Evolutionary conservation across 2,888 invertebrate species (phyloP).

Genomic region (Zeuzera pyrina): DNA sequence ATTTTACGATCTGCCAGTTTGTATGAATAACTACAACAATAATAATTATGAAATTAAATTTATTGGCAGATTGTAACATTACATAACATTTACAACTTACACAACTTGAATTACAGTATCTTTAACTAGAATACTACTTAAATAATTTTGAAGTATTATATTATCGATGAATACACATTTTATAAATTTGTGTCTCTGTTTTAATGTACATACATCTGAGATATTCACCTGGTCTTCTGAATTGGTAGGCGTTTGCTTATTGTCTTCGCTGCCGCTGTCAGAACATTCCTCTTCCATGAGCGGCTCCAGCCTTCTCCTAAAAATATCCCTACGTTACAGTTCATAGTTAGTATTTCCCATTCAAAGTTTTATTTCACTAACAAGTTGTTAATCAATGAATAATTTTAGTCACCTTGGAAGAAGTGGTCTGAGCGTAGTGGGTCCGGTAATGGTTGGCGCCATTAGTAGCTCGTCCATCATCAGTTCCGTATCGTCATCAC

Average conservation of each 20-base stretch:
- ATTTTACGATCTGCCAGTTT: background rate
- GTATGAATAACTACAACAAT: no score
- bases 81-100: no score
- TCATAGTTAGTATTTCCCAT: constrained; percentile 28
- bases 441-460: constrained; percentile 84
- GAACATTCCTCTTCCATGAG: constrained; percentile 87
- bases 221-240: constrained; percentile 71
- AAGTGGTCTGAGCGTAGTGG: constrained; percentile 78
- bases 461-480: constrained; percentile 87
- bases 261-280: constrained; percentile 71
- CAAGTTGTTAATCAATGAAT: no score
- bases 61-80: no score
- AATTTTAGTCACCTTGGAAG: constrained; percentile 76
- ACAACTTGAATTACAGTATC: no score
- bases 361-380: no score
- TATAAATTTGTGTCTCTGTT: no score
- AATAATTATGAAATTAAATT: no score
- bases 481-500: constrained; percentile 83
- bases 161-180: no score
- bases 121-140: no score
- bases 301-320: constrained; percentile 84
- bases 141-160: no score
- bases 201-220: no score
- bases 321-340: constrained; percentile 55
- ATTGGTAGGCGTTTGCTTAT: constrained; percentile 62